Conservation (phyloP, 53 echinoderm and acorn worm species). For the Arbacia lixula region DNA sequence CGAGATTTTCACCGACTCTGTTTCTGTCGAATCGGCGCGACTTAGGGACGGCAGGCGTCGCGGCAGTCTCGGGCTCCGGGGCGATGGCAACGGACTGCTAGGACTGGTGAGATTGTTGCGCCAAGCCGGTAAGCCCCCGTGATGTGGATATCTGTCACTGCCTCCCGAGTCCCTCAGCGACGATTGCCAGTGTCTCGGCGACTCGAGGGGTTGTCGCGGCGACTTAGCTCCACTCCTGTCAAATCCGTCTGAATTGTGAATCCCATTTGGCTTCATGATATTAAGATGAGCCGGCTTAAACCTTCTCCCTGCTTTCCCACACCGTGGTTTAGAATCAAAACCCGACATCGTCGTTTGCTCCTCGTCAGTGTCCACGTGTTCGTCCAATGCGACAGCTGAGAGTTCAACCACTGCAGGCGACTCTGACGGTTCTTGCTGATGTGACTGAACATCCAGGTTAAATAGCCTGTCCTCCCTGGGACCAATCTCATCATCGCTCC, state of each 20-base stretch:
- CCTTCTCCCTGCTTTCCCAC: not conserved
- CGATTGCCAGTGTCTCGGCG: constrained; percentile 15
- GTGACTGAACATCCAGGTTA: too few relatives aligned
- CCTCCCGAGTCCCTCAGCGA: not conserved
- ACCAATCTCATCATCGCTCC: constrained; percentile 1
- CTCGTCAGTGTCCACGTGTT: not conserved
- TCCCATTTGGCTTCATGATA: not conserved
- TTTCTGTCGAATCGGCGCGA: constrained; percentile 16
- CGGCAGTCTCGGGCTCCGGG: constrained; percentile 33
- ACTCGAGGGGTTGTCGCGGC: not conserved
- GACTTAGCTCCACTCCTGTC: not conserved
- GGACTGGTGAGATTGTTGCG: constrained; percentile 1
- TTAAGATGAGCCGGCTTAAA: constrained; percentile 1
- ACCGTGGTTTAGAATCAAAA: not conserved
- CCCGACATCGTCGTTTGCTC: not conserved
- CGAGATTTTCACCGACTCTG: not conserved
- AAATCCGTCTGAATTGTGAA: not conserved
- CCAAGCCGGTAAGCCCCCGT: constrained; percentile 1
- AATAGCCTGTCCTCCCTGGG: too few relatives aligned
- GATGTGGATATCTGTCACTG: not conserved
- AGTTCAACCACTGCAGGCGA: not conserved
- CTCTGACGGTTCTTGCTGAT: too few relatives aligned
- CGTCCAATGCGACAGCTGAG: not conserved
- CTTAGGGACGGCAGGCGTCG: constrained; percentile 16
- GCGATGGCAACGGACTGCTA: not conserved